Conservation (phyloP, 2,797 vertebrate species). For the Momotus momota region DNA sequence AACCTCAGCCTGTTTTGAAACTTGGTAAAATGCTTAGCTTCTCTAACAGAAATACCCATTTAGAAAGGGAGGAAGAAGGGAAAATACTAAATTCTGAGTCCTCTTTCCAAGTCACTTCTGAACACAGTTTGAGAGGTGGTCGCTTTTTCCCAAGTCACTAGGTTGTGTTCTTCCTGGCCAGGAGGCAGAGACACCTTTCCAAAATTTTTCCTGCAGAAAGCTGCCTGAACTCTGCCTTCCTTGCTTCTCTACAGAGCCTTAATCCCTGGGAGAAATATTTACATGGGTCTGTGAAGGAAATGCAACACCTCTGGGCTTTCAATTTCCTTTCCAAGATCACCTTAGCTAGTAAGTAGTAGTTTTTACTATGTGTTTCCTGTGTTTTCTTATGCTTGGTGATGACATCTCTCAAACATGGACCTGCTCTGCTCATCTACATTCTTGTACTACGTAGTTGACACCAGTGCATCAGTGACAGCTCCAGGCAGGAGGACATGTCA, state of each 20-base stretch:
- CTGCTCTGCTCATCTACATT: background rate
- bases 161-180: background rate
- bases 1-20: background rate
- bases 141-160: background rate
- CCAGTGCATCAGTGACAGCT: background rate
- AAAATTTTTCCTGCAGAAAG: background rate
- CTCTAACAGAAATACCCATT: background rate
- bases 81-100: background rate
- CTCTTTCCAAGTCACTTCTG: background rate
- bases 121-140: background rate
- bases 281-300: background rate
- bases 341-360: background rate
- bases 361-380: background rate
- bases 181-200: background rate
- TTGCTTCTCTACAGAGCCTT: background rate
- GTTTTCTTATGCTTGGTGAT: background rate
- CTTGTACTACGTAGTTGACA: background rate
- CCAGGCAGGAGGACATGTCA: background rate
- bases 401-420: background rate
- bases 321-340: background rate
- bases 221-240: background rate
- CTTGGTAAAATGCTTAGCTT: background rate
- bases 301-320: background rate
- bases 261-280: background rate
- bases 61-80: background rate